Evolutionary conservation across 1,140 invertebrate species (phyloP).

Genomic region (Calosoma granatense): DNA sequence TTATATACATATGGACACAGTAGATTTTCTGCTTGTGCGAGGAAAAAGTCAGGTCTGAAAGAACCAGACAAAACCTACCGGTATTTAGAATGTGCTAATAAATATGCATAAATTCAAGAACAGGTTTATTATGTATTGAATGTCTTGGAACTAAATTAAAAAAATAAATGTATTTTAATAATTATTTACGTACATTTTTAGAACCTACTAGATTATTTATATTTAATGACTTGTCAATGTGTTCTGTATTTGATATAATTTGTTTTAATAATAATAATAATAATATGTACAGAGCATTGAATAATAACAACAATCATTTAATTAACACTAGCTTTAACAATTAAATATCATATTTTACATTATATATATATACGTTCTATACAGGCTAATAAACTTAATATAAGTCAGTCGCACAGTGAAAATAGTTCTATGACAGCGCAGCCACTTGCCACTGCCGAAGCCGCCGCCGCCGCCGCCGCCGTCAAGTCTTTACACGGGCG

Average conservation of each 20-base stretch:
- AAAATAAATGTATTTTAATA: not conserved
- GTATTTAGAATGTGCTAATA: not conserved
- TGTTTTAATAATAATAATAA: too few relatives aligned
- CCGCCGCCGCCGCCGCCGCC: too few relatives aligned
- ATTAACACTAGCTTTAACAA: slow-evolving; percentile 1
- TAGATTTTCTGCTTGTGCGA: not conserved
- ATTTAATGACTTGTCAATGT: slow-evolving; percentile 1
- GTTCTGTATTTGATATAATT: too few relatives aligned
- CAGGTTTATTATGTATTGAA: slow-evolving; percentile 3
- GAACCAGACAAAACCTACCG: not conserved
- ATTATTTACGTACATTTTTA: not conserved
- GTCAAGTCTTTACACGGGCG: not conserved
- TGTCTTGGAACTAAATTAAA: not conserved
- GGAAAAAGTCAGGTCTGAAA: slow-evolving; percentile 4
- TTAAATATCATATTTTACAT: not conserved
- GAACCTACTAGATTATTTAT: not conserved
- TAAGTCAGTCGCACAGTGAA: not conserved
- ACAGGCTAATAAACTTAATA: not conserved
- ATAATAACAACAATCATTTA: slow-evolving; percentile 4
- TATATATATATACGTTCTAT: slow-evolving; percentile 8
- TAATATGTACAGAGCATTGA: not conserved
- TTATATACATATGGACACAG: too few relatives aligned
- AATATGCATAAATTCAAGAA: slow-evolving; percentile 6
- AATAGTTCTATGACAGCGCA: not conserved
- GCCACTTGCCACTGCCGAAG: too few relatives aligned